Evolutionary conservation across 2,888 invertebrate genomes (phyloP).

Genomic region (Phengaris arion): DNA sequence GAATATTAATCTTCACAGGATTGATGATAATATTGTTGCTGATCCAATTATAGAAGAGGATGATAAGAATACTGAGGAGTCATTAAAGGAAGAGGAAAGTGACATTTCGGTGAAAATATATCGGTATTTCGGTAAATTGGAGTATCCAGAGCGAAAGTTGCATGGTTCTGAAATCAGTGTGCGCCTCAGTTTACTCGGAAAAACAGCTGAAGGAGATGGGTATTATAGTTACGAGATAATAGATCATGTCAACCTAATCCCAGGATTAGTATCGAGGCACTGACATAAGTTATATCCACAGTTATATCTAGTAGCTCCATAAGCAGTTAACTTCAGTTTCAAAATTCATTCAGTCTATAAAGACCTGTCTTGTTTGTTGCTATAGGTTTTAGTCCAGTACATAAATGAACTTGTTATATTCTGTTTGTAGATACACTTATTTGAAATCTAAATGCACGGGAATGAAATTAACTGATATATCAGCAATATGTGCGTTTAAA

Average conservation of each 20-base stretch:
- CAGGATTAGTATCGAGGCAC: no score
- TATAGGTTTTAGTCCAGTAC: neutral
- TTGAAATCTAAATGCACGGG: slow-evolving; percentile 74
- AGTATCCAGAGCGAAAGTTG: slow-evolving; percentile 45
- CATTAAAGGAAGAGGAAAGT: neutral
- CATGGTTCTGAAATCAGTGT: slow-evolving; percentile 56
- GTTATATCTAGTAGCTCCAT: no score
- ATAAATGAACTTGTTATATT: neutral
- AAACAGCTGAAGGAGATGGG: slow-evolving; percentile 72
- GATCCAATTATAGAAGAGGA: slow-evolving; percentile 1
- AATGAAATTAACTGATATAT: slow-evolving; percentile 74
- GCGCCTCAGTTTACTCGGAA: slow-evolving; percentile 66
- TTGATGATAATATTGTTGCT: slow-evolving; percentile 33
- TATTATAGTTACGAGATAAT: slow-evolving; percentile 39
- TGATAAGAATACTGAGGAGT: neutral
- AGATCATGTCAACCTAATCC: neutral
- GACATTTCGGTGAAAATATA: slow-evolving; percentile 37
- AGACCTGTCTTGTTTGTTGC: no score
- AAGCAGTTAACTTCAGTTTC: no score
- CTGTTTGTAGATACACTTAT: slow-evolving; percentile 75
- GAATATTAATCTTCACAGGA: slow-evolving; percentile 48
- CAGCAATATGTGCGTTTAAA: slow-evolving; percentile 68
- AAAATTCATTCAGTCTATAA: no score
- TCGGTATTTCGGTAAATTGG: no score
- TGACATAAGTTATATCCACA: no score